Percentiles rank a stretch among this genome's conserved stretches.
phyloP scores from a whole-genome alignment of 2,113 vertebrate genomes.

The Podiceps cristatus region DNA sequence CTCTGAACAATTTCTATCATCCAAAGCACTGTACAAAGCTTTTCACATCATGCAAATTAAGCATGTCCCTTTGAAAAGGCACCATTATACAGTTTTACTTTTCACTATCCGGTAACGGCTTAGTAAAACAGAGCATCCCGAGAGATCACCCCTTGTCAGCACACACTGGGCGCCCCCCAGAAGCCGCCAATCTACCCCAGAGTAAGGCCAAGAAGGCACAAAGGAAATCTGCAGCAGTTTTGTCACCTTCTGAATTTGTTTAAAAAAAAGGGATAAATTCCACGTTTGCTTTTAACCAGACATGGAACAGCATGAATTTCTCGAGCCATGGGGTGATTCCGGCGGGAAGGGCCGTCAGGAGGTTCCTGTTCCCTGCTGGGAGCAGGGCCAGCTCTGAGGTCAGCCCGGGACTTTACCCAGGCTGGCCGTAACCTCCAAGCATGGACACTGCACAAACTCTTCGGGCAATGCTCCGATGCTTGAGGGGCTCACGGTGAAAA shows the following conservation, averaged over 20 bases:
- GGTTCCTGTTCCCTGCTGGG: background rate
- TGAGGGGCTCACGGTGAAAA: background rate
- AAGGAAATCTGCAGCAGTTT: background rate
- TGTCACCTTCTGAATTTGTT: background rate
- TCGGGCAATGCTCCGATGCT: rapidly evolving
- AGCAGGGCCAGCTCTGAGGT: background rate
- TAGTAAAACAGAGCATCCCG: background rate
- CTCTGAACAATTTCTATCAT: background rate
- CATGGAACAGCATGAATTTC: rapidly evolving
- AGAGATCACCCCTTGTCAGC: background rate
- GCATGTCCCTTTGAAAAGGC: background rate
- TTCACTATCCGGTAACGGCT: background rate
- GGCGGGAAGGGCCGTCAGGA: background rate
- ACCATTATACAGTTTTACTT: background rate
- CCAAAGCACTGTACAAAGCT: background rate
- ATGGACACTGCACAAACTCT: background rate
- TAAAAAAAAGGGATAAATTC: background rate
- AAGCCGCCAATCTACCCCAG: background rate
- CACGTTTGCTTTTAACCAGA: background rate
- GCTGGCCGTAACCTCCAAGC: background rate
- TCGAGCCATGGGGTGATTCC: background rate
- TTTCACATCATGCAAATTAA: background rate
- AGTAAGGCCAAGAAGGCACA: background rate
- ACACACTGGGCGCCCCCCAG: background rate
- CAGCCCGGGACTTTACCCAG: background rate